These are phyloP conservation scores for Sphaeramia orbicularis DNA, from an alignment of 2,797 vertebrate genomes.

Conservation along the genomic window DNA sequence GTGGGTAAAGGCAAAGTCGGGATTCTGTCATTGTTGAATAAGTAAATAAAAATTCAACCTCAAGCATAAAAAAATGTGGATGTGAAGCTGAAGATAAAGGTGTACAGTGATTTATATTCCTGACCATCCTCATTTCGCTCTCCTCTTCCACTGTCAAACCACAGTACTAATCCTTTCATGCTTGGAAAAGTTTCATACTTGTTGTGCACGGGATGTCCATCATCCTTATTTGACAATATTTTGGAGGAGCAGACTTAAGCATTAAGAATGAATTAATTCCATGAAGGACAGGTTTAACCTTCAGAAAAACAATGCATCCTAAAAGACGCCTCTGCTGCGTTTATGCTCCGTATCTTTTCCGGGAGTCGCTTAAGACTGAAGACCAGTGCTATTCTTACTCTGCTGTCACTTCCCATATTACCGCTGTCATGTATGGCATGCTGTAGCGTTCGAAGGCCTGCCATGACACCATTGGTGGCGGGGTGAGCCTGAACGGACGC, in stretches of 20 bases:
- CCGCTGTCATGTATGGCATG: conserved; percentile 51
- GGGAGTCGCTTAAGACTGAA: conserved; percentile 63
- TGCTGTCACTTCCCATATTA: conserved; percentile 70
- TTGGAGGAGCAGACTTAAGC: conserved; percentile 14
- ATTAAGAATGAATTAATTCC: conserved; percentile 62
- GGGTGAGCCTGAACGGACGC: conserved; percentile 32
- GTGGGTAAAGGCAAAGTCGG: not conserved
- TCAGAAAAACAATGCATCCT: conserved; percentile 35
- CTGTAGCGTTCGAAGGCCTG: conserved; percentile 43
- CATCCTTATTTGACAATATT: conserved; percentile 17
- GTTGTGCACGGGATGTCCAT: conserved; percentile 11
- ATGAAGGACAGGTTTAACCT: conserved; percentile 64
- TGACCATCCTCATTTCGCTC: conserved; percentile 7
- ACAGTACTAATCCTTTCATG: not conserved
- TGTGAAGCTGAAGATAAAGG: not conserved
- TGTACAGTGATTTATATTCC: not conserved
- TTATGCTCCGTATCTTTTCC: conserved; percentile 42
- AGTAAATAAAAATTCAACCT: not conserved
- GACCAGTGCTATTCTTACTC: conserved; percentile 57
- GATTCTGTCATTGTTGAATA: not conserved
- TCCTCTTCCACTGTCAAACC: not conserved
- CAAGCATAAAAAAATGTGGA: not conserved
- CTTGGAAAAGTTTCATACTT: conserved; percentile 19
- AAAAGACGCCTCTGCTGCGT: conserved; percentile 21
- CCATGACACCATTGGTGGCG: conserved; percentile 17